These are phyloP conservation scores for Drosophila parthenogenetica DNA, from an alignment of 2,888 invertebrate species.

Conservation along the genomic window DNA sequence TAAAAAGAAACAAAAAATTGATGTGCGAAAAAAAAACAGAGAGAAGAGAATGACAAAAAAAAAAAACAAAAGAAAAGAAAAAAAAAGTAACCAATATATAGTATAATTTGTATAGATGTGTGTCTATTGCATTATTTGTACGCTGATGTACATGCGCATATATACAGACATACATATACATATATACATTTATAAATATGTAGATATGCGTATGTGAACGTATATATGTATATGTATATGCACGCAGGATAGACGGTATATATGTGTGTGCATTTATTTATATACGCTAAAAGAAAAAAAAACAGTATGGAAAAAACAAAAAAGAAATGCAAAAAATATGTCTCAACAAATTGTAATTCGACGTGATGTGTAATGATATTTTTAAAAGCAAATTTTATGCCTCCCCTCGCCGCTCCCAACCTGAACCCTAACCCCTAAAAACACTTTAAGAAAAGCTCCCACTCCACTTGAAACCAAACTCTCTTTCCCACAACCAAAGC, in stretches of 20 bases:
- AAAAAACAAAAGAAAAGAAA: slow-evolving; percentile 31
- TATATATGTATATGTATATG: slow-evolving; percentile 10
- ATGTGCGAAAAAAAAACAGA: slow-evolving; percentile 50
- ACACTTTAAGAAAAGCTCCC: slow-evolving; percentile 23
- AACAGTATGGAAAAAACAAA: slow-evolving; percentile 20
- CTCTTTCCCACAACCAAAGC: slow-evolving; percentile 13
- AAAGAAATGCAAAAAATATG: slow-evolving; percentile 45
- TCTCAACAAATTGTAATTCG: slow-evolving; percentile 76
- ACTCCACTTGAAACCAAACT: not conserved
- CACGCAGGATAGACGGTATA: slow-evolving; percentile 20
- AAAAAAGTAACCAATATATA: slow-evolving; percentile 76
- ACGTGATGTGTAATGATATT: slow-evolving; percentile 84
- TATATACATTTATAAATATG: slow-evolving; percentile 9
- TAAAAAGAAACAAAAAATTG: slow-evolving; percentile 36
- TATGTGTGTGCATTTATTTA: slow-evolving; percentile 77
- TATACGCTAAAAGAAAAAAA: slow-evolving; percentile 54
- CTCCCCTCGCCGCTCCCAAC: slow-evolving; percentile 49
- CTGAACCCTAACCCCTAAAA: slow-evolving; percentile 22
- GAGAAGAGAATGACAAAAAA: slow-evolving; percentile 51
- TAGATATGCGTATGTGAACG: slow-evolving; percentile 2
- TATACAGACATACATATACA: slow-evolving; percentile 15
- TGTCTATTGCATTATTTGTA: slow-evolving; percentile 84
- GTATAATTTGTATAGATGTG: slow-evolving; percentile 84
- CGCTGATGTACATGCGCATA: slow-evolving; percentile 49
- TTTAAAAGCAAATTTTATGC: slow-evolving; percentile 83